phyloP scores from a whole-genome alignment of 2,888 invertebrate species.

The Tholera decimalis region DNA sequence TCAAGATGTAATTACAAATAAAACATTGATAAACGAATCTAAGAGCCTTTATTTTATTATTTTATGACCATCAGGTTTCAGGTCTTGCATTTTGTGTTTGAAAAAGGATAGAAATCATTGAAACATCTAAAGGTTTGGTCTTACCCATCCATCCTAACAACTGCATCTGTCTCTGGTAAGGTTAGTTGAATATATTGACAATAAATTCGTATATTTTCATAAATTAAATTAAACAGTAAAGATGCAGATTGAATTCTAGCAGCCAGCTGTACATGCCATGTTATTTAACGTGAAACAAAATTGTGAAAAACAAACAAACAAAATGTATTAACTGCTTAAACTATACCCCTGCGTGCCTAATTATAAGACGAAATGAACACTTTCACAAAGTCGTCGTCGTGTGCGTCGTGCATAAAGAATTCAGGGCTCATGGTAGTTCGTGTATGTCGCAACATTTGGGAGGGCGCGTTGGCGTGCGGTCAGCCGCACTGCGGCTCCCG shows the following conservation, averaged over 20 bases:
- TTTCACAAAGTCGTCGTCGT: conserved; percentile 56
- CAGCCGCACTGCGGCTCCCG: conserved; percentile 59
- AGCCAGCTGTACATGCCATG: background rate
- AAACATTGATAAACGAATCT: too few species aligned
- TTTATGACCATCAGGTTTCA: too few species aligned
- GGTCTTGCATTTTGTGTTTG: background rate
- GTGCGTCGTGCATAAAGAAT: conserved; percentile 59
- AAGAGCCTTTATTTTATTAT: too few species aligned
- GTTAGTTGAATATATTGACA: background rate
- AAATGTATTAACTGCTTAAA: conserved; percentile 24
- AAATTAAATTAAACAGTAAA: background rate
- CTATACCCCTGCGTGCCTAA: conserved; percentile 31
- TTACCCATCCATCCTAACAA: background rate
- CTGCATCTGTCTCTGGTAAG: background rate
- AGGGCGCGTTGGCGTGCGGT: conserved; percentile 53
- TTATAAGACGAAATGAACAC: conserved; percentile 47
- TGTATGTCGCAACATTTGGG: conserved; percentile 54
- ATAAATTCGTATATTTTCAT: background rate
- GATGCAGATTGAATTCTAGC: background rate
- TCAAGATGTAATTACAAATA: too few species aligned
- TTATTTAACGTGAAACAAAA: background rate
- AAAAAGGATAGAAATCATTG: background rate
- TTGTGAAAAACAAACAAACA: too few species aligned
- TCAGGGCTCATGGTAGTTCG: conserved; percentile 54
- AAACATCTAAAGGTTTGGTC: background rate